These are phyloP conservation scores for Sitta carolinensis DNA, from an alignment of 2,797 vertebrate genomes.

Conservation along the genomic window DNA sequence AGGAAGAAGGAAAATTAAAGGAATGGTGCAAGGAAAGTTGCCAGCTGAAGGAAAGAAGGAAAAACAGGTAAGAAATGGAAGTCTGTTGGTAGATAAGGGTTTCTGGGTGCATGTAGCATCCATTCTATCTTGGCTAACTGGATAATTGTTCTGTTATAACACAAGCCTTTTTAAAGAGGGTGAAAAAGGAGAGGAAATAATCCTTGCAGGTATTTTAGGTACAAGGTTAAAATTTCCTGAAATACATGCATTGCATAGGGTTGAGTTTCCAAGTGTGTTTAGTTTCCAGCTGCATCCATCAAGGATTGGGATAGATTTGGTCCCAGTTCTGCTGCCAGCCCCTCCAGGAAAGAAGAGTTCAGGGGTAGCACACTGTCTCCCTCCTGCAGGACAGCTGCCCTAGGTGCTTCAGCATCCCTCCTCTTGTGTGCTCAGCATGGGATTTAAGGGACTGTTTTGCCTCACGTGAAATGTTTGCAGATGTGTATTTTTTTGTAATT, in stretches of 20 bases:
- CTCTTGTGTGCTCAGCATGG: fast-evolving
- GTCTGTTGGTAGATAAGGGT: background rate
- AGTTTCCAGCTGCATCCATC: too few relatives aligned
- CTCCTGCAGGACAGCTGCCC: background rate
- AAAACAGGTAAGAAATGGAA: background rate
- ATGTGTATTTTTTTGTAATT: background rate
- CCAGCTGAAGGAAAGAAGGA: background rate
- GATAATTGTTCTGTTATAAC: background rate
- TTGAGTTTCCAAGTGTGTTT: background rate
- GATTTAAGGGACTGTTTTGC: background rate
- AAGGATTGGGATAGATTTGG: background rate
- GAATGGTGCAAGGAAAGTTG: background rate
- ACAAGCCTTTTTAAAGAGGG: background rate
- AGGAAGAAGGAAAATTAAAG: background rate
- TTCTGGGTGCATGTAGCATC: background rate
- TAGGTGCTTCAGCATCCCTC: fast-evolving
- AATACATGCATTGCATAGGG: background rate
- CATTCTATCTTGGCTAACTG: background rate
- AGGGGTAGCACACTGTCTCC: background rate
- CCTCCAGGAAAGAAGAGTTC: background rate
- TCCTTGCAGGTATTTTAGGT: background rate
- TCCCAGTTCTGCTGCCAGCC: background rate
- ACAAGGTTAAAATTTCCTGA: background rate
- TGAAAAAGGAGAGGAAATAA: background rate
- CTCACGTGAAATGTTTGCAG: background rate